Evolutionary conservation across 1,140 invertebrate species (phyloP).

Genomic region (Meloidogyne chitwoodi): DNA sequence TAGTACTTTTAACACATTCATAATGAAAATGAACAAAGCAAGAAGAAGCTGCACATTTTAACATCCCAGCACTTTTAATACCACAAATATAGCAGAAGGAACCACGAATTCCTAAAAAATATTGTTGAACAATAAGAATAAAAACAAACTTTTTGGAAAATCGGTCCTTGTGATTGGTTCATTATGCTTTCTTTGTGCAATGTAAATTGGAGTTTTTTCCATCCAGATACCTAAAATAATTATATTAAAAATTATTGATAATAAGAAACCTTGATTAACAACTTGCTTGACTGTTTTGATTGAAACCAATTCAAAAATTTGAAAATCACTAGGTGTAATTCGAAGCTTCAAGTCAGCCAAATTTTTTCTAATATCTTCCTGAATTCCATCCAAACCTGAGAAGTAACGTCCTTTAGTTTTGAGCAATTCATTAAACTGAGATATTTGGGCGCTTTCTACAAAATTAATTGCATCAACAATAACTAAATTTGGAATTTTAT

Average conservation of each 20-base stretch:
- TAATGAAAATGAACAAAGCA: constrained; percentile 22
- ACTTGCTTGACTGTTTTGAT: not conserved
- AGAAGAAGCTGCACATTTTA: constrained; percentile 2
- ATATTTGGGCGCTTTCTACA: not conserved
- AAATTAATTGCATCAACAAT: not conserved
- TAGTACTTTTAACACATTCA: constrained; percentile 6
- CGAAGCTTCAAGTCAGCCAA: not conserved
- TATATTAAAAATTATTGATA: too few species aligned
- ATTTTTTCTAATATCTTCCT: not conserved
- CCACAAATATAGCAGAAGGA: constrained; percentile 18
- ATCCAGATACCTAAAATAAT: not conserved
- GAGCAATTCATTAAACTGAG: not conserved
- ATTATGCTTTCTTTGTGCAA: not conserved
- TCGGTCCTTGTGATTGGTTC: not conserved
- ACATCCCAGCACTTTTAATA: not conserved
- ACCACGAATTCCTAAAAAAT: constrained; percentile 4
- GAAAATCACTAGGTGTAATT: not conserved
- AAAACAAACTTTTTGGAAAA: constrained; percentile 15
- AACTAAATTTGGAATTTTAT: not conserved
- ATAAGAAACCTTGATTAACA: not conserved
- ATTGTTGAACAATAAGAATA: too few species aligned
- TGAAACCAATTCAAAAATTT: not conserved
- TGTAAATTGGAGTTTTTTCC: not conserved
- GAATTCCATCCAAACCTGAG: not conserved
- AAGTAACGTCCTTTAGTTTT: not conserved